phyloP scores from a whole-genome alignment of 2,888 invertebrate genomes.

The Lasioglossum marginatum region DNA sequence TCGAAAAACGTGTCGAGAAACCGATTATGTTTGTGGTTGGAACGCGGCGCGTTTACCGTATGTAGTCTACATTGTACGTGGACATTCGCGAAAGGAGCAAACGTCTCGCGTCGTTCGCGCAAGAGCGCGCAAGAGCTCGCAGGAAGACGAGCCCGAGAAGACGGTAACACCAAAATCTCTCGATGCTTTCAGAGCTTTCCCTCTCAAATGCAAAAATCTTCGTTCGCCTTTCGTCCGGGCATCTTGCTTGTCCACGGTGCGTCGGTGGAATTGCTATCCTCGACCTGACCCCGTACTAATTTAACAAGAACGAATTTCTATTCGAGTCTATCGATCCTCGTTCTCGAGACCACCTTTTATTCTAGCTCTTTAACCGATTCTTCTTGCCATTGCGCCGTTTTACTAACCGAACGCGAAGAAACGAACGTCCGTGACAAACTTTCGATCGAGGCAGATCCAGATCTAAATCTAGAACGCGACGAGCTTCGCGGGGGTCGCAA shows the following conservation, averaged over 20 bases:
- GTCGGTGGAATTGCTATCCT: background rate
- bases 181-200: background rate
- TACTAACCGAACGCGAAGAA: background rate
- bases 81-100: background rate
- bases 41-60: background rate
- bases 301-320: background rate
- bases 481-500: background rate
- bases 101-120: background rate
- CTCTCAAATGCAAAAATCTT: background rate
- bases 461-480: background rate
- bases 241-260: background rate
- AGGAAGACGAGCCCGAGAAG: background rate
- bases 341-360: background rate
- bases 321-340: background rate
- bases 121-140: background rate
- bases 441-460: too few species aligned
- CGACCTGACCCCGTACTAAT: background rate
- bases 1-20: background rate
- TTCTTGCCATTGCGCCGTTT: background rate
- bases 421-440: background rate
- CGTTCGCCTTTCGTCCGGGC: background rate
- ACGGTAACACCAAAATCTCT: background rate
- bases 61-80: background rate
- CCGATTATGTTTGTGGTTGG: background rate
- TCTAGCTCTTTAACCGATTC: background rate